Conservation (phyloP, 2,797 vertebrate species). For the Rhinatrema bivittatum region DNA sequence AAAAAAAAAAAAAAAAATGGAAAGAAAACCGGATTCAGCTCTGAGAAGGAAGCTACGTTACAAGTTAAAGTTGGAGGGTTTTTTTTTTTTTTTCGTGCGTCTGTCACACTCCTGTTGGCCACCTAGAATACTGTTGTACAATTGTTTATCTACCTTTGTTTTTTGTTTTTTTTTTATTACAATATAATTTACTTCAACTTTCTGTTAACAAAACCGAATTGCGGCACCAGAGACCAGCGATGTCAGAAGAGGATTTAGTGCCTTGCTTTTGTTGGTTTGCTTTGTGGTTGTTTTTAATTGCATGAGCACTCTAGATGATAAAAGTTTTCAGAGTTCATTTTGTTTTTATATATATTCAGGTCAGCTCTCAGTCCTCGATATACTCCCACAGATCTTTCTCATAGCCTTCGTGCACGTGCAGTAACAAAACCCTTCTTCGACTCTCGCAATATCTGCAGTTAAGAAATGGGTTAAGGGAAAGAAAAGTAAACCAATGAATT, state of each 20-base stretch:
- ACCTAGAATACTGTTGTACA: conserved; percentile 98
- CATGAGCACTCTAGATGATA: conserved; percentile 90
- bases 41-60: conserved; percentile 79
- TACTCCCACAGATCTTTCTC: conserved; percentile 99
- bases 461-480: too few relatives aligned
- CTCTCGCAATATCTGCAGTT: conserved; percentile 96
- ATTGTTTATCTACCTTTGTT: conserved; percentile 82
- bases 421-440: conserved; percentile 94
- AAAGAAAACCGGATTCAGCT: conserved; percentile 59
- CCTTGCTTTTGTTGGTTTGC: conserved; percentile 61
- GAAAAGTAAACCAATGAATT: too few relatives aligned
- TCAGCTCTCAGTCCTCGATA: conserved; percentile 94
- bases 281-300: conserved; percentile 65
- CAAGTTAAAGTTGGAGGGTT: conserved; percentile 76
- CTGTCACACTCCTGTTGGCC: conserved; percentile 71
- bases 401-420: conserved; percentile 99
- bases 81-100: conserved; percentile 64
- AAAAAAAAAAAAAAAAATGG: conserved; percentile 62
- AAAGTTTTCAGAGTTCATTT: conserved; percentile 72
- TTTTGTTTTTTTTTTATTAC: conserved; percentile 90
- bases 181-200: conserved; percentile 97
- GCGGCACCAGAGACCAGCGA: conserved; percentile 78
- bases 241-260: conserved; percentile 66
- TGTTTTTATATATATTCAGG: too few relatives aligned
- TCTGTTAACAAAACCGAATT: conserved; percentile 88